Conservation (phyloP, 2,888 invertebrate species). For the Erynnis tages region DNA sequence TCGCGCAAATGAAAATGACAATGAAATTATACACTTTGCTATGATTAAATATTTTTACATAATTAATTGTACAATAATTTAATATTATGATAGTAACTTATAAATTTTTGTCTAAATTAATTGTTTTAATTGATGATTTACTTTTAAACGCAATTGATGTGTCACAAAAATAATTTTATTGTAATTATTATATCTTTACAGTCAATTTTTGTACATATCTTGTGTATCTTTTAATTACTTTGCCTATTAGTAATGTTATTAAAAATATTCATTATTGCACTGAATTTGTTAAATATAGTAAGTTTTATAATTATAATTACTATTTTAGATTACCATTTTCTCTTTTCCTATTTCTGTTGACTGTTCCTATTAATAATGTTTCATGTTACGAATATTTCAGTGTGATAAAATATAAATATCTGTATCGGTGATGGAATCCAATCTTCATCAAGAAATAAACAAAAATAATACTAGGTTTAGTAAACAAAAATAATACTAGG, state of each 20-base stretch:
- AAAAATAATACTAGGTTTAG: no score
- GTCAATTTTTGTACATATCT: slow-evolving; percentile 36
- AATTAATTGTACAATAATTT: no score
- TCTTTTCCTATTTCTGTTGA: not conserved
- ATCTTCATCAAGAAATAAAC: no score
- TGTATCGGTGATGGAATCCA: no score
- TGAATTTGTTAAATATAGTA: not conserved
- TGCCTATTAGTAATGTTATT: not conserved
- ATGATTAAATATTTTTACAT: no score
- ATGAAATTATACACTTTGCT: slow-evolving; percentile 4
- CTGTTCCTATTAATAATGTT: not conserved
- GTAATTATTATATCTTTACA: slow-evolving; percentile 29
- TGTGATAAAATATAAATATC: not conserved
- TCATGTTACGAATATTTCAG: not conserved
- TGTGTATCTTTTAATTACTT: not conserved
- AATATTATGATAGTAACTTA: not conserved
- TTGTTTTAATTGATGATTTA: not conserved
- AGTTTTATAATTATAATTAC: not conserved
- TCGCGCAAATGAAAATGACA: not conserved
- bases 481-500: no score
- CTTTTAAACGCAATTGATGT: slow-evolving; percentile 3
- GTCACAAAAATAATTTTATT: slow-evolving; percentile 6
- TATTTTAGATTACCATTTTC: not conserved
- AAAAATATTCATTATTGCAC: not conserved
- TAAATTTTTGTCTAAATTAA: not conserved